Conservation (phyloP, 2,888 invertebrate genomes). For the Pomacea canaliculata region DNA sequence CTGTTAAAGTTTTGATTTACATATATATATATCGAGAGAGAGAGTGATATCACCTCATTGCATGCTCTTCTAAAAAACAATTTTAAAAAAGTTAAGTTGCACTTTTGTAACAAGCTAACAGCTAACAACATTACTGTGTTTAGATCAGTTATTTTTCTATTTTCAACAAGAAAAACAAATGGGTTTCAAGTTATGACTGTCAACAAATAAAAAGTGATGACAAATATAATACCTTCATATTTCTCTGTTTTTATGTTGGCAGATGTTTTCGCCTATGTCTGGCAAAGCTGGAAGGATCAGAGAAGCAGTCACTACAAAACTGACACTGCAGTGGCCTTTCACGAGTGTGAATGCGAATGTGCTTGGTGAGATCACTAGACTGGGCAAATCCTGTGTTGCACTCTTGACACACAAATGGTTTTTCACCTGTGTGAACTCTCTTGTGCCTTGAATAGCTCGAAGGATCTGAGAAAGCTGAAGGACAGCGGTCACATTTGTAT, state of each 20-base stretch:
- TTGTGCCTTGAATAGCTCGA: slow-evolving; percentile 24
- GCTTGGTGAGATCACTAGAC: slow-evolving; percentile 30
- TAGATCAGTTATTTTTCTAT: too few relatives aligned
- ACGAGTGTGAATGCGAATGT: slow-evolving; percentile 32
- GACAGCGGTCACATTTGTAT: slow-evolving; percentile 29
- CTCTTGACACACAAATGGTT: slow-evolving; percentile 27
- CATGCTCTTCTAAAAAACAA: too few relatives aligned
- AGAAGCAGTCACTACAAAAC: slow-evolving; percentile 23
- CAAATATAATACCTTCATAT: neutral
- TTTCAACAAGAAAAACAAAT: too few relatives aligned
- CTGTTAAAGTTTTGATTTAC: too few relatives aligned
- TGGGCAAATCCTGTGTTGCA: slow-evolving; percentile 23
- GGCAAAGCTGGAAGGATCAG: slow-evolving; percentile 11
- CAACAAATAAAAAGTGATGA: too few relatives aligned
- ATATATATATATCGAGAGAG: too few relatives aligned
- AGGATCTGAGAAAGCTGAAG: slow-evolving; percentile 23
- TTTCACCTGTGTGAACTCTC: slow-evolving; percentile 26
- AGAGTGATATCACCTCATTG: too few relatives aligned
- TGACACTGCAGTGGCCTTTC: slow-evolving; percentile 30
- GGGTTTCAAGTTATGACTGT: too few relatives aligned
- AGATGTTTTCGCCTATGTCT: slow-evolving; percentile 14
- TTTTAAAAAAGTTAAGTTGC: too few relatives aligned
- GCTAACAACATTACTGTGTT: too few relatives aligned
- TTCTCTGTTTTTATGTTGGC: neutral
- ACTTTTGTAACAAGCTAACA: too few relatives aligned